Base-by-base conservation (phyloP, 2,888 invertebrate species). In the Serrognathus titanus region DNA sequence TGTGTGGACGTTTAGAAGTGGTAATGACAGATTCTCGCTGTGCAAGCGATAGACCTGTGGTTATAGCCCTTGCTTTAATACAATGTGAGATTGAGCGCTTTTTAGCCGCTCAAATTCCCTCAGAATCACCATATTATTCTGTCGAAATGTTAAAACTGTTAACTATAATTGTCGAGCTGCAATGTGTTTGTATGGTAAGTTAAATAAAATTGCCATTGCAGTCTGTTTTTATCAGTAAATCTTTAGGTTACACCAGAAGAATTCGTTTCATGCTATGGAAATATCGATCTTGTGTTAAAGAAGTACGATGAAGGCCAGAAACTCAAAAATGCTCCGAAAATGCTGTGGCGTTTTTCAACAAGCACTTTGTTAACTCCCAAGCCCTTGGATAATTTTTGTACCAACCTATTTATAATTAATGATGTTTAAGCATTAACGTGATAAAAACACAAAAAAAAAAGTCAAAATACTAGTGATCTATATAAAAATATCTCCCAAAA, bases 331-430 rank as follows among this genome's bases (percentile, higher is more conserved):
- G 81, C 86, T 5, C 90, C 91, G 77, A 83, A 89, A 51, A 83
- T 91, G 61, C 86, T 88, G 61, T 91, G 91, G 91, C 80, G 85
- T 57, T 80, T 91, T 55, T 90, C 89, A 8, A 87, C 87, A 60
- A 81, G 90, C 51, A 90, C 90, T 39, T 81, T 86, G 64, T 81
- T 81, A 43, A 60, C 57, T 16, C 61, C 62, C 16, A 66, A 63
- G 51, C 65, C 65, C 12, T 64, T 62, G 31, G 64, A 64, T 53
- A 65, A 62, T 53, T 65, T 64, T 58, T 62, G 61, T 59, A 63
- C 64, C 35, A 62, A 61, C 52, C 53, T 66, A 53, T 64, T 55
- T 51, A 62, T 60, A 40, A 66, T 68, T 60, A 55, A 62, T 39
- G 68, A 68, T 53, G 58, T 59, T 58, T 48, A 43, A 43, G 16